Evolutionary conservation across 2,888 invertebrate genomes (phyloP).

Genomic region (Chydorus sphaericus): DNA sequence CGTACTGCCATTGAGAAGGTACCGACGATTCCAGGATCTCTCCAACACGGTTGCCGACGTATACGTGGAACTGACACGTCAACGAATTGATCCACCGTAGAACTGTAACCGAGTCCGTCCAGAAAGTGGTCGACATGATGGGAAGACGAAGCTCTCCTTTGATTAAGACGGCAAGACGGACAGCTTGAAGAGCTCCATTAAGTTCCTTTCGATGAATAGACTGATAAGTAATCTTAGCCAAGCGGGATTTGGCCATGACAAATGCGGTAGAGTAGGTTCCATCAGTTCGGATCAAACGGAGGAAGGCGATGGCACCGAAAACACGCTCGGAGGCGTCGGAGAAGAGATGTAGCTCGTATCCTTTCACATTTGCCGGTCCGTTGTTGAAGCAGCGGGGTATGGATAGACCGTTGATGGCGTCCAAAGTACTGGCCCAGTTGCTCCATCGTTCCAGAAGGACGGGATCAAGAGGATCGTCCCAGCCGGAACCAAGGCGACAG

Average conservation of each 20-base stretch:
- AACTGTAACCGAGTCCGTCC: constrained; percentile 18
- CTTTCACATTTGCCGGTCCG: background rate
- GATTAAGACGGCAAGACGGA: background rate
- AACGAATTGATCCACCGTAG: constrained; percentile 17
- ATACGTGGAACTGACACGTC: constrained; percentile 14
- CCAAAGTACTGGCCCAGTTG: background rate
- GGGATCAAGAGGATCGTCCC: constrained; percentile 18
- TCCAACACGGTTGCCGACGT: constrained; percentile 15
- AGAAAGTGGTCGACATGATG: constrained; percentile 8
- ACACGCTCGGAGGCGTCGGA: constrained; percentile 6
- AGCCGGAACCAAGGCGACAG: constrained; percentile 20
- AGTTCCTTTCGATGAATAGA: constrained; percentile 9
- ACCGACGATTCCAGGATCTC: constrained; percentile 5
- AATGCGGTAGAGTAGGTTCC: background rate
- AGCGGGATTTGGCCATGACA: constrained; percentile 2
- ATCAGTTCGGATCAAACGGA: background rate
- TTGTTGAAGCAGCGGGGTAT: constrained; percentile 2
- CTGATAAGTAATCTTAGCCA: constrained; percentile 4
- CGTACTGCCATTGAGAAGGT: background rate
- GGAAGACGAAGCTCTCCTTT: constrained; percentile 3
- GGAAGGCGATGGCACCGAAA: background rate
- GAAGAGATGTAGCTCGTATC: constrained; percentile 1
- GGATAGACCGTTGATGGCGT: background rate
- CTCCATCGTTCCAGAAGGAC: background rate
- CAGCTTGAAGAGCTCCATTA: background rate